Conservation (phyloP, 2,888 invertebrate species). For the Heliconius cydno region DNA sequence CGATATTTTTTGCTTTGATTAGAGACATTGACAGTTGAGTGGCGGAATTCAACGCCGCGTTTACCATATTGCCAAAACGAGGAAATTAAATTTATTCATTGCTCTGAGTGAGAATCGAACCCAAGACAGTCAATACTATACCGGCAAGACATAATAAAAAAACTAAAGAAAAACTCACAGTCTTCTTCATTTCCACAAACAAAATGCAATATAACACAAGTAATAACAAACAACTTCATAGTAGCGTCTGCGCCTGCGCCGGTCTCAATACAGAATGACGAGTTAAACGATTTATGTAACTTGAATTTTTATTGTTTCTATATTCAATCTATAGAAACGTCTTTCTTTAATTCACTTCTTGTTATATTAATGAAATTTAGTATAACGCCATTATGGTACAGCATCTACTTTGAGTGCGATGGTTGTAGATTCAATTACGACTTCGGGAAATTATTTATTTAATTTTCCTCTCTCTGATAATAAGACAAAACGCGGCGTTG, state of each 20-base stretch:
- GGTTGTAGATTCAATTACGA: too few species aligned
- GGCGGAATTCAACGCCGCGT: not conserved
- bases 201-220: constrained; percentile 26
- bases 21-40: not conserved
- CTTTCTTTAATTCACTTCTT: not conserved
- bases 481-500: too few species aligned
- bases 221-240: constrained; percentile 39
- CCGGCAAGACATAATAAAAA: too few species aligned
- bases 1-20: too few species aligned
- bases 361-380: too few species aligned
- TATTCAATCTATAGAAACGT: not conserved
- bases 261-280: constrained; percentile 16
- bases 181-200: constrained; percentile 43
- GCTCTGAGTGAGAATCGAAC: too few species aligned
- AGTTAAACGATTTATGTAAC: not conserved
- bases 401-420: too few species aligned
- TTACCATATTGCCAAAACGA: not conserved
- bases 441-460: too few species aligned
- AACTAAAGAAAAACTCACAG: constrained; percentile 40
- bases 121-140: too few species aligned
- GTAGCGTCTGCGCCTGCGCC: constrained; percentile 39
- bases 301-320: not conserved
- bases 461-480: too few species aligned
- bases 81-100: not conserved
- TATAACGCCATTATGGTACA: too few species aligned